A percentile compares a stretch with the other conserved stretches of the same genome.
These are phyloP conservation scores for Ictalurus furcatus DNA, from an alignment of 2,113 vertebrate species.

Conservation along the genomic window DNA sequence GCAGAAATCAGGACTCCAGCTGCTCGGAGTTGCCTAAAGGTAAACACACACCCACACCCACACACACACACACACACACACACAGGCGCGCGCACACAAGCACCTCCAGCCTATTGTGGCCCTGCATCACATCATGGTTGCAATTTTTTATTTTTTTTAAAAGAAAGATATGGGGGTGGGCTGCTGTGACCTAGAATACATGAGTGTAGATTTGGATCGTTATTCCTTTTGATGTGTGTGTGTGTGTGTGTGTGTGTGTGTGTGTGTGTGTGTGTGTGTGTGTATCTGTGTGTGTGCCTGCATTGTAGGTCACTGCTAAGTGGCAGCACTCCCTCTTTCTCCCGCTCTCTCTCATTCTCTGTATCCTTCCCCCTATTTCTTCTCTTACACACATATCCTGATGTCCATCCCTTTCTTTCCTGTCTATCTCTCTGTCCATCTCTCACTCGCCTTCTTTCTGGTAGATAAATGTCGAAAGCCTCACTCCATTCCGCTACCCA, in stretches of 20 bases:
- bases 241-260: constrained; percentile 44
- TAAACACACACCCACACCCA: neutral
- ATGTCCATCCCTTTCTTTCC: constrained; percentile 1
- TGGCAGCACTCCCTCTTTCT: constrained; percentile 43
- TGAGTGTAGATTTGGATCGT: constrained; percentile 49
- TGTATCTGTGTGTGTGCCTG: constrained; percentile 40
- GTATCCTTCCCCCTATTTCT: constrained; percentile 9
- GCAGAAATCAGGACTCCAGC: constrained; percentile 43
- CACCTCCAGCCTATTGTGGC: constrained; percentile 28
- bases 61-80: constrained; percentile 20
- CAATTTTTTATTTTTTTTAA: constrained; percentile 24
- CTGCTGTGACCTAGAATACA: constrained; percentile 54
- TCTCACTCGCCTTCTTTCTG: neutral
- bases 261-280: constrained; percentile 48
- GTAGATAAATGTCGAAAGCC: constrained; percentile 19
- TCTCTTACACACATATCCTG: neutral
- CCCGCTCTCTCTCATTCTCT: neutral
- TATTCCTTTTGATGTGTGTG: constrained; percentile 56
- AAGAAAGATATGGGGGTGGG: constrained; percentile 47
- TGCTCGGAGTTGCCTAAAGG: constrained; percentile 2
- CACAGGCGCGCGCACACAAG: constrained; percentile 18
- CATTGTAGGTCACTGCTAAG: constrained; percentile 55
- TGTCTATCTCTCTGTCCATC: constrained; percentile 18
- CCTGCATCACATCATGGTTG: constrained; percentile 45
- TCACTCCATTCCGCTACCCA: neutral